phyloP scores from a whole-genome alignment of 2,888 invertebrate species.

The Galerucella nymphaeae region DNA sequence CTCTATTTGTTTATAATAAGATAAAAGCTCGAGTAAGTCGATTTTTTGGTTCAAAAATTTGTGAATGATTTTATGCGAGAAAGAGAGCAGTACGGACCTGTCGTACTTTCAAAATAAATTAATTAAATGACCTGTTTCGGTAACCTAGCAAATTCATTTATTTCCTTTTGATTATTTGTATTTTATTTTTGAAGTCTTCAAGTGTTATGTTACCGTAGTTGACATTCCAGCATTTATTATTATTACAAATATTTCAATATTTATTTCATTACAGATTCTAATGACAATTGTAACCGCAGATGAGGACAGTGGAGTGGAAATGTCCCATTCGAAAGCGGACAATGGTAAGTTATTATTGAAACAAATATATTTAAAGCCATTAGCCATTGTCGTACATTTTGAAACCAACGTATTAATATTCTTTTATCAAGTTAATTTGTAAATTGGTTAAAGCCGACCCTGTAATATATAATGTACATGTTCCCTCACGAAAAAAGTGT shows the following conservation, averaged over 20 bases:
- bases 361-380: too few relatives aligned
- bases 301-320: slow-evolving; percentile 60
- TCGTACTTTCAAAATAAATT: too few relatives aligned
- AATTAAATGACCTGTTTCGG: too few relatives aligned
- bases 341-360: slow-evolving; percentile 53
- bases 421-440: too few relatives aligned
- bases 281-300: slow-evolving; percentile 60
- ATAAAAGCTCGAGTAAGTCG: too few relatives aligned
- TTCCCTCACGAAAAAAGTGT: background rate
- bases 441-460: background rate
- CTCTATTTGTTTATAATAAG: too few relatives aligned
- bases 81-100: too few relatives aligned
- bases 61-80: too few relatives aligned
- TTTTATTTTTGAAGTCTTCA: background rate
- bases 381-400: too few relatives aligned
- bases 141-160: too few relatives aligned
- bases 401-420: background rate
- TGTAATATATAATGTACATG: background rate
- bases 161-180: too few relatives aligned
- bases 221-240: background rate
- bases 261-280: slow-evolving; percentile 31
- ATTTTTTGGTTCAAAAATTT: too few relatives aligned
- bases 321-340: slow-evolving; percentile 57
- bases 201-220: background rate
- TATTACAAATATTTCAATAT: background rate